phyloP scores from a whole-genome alignment of 2,888 invertebrate genomes.

The Platycheirus rosarum region DNA sequence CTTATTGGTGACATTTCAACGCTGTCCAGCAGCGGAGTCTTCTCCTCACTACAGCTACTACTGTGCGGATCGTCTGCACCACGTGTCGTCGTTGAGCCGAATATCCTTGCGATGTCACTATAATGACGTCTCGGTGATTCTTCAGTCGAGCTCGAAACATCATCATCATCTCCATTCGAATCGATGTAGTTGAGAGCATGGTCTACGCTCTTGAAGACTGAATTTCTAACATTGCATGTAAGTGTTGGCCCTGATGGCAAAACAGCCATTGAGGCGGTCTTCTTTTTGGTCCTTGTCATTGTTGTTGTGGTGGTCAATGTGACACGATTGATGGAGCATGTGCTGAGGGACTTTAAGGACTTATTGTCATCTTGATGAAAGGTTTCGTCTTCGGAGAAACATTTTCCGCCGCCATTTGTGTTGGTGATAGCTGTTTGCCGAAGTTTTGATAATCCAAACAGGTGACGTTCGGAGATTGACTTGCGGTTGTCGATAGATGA shows the following conservation, averaged over 20 bases:
- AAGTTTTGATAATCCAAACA: constrained; percentile 79
- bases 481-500: constrained; percentile 80
- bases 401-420: constrained; percentile 76
- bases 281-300: constrained; percentile 80
- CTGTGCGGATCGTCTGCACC: constrained; percentile 78
- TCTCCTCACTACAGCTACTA: constrained; percentile 81
- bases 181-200: constrained; percentile 77
- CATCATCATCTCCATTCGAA: constrained; percentile 75
- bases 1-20: constrained; percentile 83
- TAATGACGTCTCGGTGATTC: constrained; percentile 79
- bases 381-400: constrained; percentile 79
- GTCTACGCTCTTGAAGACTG: constrained; percentile 79
- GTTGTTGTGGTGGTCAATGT: constrained; percentile 75
- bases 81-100: constrained; percentile 79
- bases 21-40: constrained; percentile 82
- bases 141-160: constrained; percentile 79
- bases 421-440: constrained; percentile 81
- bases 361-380: constrained; percentile 82
- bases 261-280: constrained; percentile 81
- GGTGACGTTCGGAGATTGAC: constrained; percentile 81
- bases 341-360: constrained; percentile 78
- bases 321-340: constrained; percentile 80
- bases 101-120: constrained; percentile 76
- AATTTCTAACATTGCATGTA: constrained; percentile 74
- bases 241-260: constrained; percentile 77